Base-by-base conservation (phyloP, 64 coral and sea anemone genomes). In the Montipora cactus region DNA sequence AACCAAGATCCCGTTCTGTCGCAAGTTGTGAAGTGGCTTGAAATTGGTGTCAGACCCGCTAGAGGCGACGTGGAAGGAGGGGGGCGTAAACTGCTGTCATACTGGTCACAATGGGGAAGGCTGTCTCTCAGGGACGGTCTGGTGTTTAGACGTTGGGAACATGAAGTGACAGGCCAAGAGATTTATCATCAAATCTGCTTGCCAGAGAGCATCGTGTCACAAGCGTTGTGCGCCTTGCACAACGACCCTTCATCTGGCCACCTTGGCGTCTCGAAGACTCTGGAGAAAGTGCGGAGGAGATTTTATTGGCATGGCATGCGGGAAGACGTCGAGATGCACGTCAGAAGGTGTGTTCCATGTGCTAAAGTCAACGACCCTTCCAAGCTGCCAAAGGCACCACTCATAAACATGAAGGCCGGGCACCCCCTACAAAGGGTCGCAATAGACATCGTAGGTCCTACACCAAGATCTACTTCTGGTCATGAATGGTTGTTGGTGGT, bases 401-500 rank as follows among this genome's bases (percentile, higher is more conserved):
- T 96, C 74, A 75, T 48, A 10, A 92, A 59, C 9, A 90, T 83
- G 55, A 84, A 87, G 45, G 79, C 90, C 4, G 94, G 94, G 1
- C 82, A 74, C 5, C 89, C 81, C 16, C 16, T 91, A 6, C 67
- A 95, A 78, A 79, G 83, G 13, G 73, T 95, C 2, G 75, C 94
- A 0, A 4, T 91, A 9, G 81, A 95, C 62, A 23, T 95, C 3
- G 19, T 76, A 25, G 88, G 88, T 5, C 80, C 76, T 4, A 28
- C 88, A 44, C 82, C 81, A 47, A 21, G 7, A 15, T 77, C 89
- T 0, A 59, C 73, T n/a, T 37, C 20, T 45, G 81, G 66, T 8
- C 84, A 91, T 81, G 69, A 87, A 59, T 95, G 79, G 10, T 8
- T 91, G 4, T 80, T 91, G 3, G 89, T 95, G 5, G 66, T 95